Base-by-base conservation (phyloP, 2,797 vertebrate species). In the Lithobates pipiens region DNA sequence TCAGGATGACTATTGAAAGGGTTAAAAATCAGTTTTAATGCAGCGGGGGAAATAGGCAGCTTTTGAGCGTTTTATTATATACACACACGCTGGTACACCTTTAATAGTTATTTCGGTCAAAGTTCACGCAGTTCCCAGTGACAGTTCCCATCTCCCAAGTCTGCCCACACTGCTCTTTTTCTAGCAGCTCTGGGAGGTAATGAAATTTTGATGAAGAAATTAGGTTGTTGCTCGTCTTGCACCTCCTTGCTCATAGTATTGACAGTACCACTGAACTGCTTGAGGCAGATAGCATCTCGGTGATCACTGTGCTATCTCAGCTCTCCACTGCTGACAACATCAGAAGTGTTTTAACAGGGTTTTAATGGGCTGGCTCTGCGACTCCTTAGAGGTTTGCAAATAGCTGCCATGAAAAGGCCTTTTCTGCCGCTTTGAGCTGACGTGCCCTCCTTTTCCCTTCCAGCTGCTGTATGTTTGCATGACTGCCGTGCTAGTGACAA, bases 281-380 rank as follows among this genome's bases (percentile, higher is more conserved):
- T 89, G 93, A 94, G 92, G 95, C 92, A 93, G 96, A 95, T 96
- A 93, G 95, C 92, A 95, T 93, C 96, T 95, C 94, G 5, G 94
- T 84, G 89, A 92, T 92, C 91, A 34, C 93, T 90, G 87, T 93
- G 92, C 95, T 95, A 88, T 95, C 96, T 94, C 96, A 94, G 94
- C 94, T 94, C 94, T 94, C 95, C 92, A 89, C 94, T 94, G 94
- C 97, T 96, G 95, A 97, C 97, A 97, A 96, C 96, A 97, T 96
- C 96, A 97, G 96, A 97, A 99, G 96, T 99, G 97, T 98, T 98
- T 98, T 98, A 97, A 99, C 98, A 99, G 96, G 95, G 95, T 96
- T 99, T 99, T 99, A 99, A 99, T 99, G 98, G 97, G 95, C 93
- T 93, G 95, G 91, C 93, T 94, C 93, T 90, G 92, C 76, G 88